Conservation (phyloP, 1,140 invertebrate genomes). For the Ceratitis capitata region DNA sequence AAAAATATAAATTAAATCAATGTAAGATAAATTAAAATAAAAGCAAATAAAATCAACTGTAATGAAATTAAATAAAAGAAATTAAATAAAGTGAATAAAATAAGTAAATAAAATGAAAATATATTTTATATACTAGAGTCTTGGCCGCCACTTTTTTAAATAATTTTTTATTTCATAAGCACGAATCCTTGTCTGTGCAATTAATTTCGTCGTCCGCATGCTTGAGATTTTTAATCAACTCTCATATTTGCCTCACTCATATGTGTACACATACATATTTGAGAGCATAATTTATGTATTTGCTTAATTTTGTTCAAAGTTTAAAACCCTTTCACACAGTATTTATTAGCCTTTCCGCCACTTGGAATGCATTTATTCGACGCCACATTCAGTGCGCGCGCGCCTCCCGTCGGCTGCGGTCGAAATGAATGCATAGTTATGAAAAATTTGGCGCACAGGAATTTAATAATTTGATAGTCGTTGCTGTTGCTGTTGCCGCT, state of each 20-base stretch:
- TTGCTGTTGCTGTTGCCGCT: not conserved
- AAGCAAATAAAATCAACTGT: too few relatives aligned
- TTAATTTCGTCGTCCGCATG: not conserved
- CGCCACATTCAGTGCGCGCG: not conserved
- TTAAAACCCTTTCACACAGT: not conserved
- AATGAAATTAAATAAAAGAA: too few relatives aligned
- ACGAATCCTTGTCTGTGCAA: not conserved
- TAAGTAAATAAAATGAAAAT: too few relatives aligned
- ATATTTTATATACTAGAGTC: too few relatives aligned
- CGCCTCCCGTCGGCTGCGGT: not conserved
- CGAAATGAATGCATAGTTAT: constrained; percentile 1
- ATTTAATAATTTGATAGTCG: constrained; percentile 36
- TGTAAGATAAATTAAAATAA: too few relatives aligned
- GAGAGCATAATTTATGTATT: not conserved
- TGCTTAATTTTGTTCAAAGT: not conserved
- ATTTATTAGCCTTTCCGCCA: not conserved
- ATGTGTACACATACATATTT: not conserved
- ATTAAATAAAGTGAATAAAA: too few relatives aligned
- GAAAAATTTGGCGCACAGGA: constrained; percentile 24
- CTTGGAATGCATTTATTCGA: not conserved
- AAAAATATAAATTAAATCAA: too few relatives aligned
- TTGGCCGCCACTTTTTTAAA: too few relatives aligned
- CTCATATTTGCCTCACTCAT: not conserved
- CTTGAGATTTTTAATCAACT: constrained; percentile 7
- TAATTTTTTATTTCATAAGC: too few relatives aligned